Base-by-base conservation (phyloP, 92 coral and sea anemone species). In the Parazoanthus darwini region DNA sequence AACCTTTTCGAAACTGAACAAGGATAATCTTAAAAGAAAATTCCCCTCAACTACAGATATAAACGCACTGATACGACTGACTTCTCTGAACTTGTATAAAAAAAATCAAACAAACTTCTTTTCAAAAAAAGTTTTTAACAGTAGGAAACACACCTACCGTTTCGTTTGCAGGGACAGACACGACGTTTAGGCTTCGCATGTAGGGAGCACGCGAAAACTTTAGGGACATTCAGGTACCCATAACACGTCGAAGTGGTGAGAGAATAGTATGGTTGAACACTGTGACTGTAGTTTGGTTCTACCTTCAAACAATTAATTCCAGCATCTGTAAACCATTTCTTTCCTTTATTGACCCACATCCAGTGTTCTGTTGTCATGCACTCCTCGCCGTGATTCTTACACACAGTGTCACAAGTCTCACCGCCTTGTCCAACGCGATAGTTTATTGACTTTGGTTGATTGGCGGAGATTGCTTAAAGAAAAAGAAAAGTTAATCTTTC, bases 301-400 rank as follows among this genome's bases (percentile, higher is more conserved):
- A 9, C 18, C 14, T 13, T 1, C 13, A 16, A 56, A 14, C 75
- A 71, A 71, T 23, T 23, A 25, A 71, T 25, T 14, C 80, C 82
- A 20, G 56, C 36, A 11, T n/a, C 82, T 22, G 59, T 46, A 46
- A 43, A 78, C 82, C 82, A 78, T 18, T 15, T n/a, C 59, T 18
- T 77, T 11, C 59, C 59, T 22, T 3, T 43, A 8, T 78, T 46
- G 5, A 1, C 8, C 82, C 82, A 78, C 82, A 78, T 78, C 82
- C 82, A 78, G 59, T 78, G 82, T 50, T 16, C 65, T 22, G 82
- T 78, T n/a, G 20, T 22, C 82, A 48, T 43, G 37, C 82, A 78
- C 46, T 78, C 82, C 18, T 78, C 82, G 26, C 82, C 82, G 16
- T 78, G 33, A 7, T 25, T 50, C 56, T 43, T 25, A 50, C 82